Base-by-base conservation (phyloP, 1,140 invertebrate genomes). In the Ctenoplectra terminalis region DNA sequence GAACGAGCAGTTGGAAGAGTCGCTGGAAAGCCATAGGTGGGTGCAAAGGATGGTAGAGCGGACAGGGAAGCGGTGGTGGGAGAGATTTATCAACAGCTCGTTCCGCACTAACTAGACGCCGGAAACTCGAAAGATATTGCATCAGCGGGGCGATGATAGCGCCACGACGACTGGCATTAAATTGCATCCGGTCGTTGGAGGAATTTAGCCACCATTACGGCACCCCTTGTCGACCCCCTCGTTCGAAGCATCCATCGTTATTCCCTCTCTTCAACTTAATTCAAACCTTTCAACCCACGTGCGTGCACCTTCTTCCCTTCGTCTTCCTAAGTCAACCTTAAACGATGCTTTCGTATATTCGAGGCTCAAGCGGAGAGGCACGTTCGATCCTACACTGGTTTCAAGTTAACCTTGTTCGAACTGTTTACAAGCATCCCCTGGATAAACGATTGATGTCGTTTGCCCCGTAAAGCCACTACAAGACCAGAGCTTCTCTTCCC, bases 101-200 rank as follows among this genome's bases (percentile, higher is more conserved):
- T 92, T 93, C 88, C 87, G 89, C 87, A 89, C 91, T 93, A 93
- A 93, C 92, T 93, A 93, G 91, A 93, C 91, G 92, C 89, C 87
- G 90, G 90, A 89, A 92, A 92, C 92, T 89, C 88, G 91, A 91
- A 92, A 92, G 92, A 93, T 93, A 93, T 93, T 92, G 90, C 92
- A 93, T 93, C 92, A 93, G 91, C 88, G 87, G 84, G 83, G 90
- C 88, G 91, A 93, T 93, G 92, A 93, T 93, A 92, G 90, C 89
- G 86, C 90, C 91, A 89, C 90, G 92, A 92, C 90, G 92, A 87
- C 92, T 87, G 87, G 91, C 92, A 93, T 93, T 93, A 93, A 93
- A 93, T 93, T 93, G 92, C 92, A 92, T 92, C 91, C 92, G 91
- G 88, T 88, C 91, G 90, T 91, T 90, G 89, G 79, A 88, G 91